phyloP scores from a whole-genome alignment of 2,888 invertebrate species.

The Mesochorus sp. region DNA sequence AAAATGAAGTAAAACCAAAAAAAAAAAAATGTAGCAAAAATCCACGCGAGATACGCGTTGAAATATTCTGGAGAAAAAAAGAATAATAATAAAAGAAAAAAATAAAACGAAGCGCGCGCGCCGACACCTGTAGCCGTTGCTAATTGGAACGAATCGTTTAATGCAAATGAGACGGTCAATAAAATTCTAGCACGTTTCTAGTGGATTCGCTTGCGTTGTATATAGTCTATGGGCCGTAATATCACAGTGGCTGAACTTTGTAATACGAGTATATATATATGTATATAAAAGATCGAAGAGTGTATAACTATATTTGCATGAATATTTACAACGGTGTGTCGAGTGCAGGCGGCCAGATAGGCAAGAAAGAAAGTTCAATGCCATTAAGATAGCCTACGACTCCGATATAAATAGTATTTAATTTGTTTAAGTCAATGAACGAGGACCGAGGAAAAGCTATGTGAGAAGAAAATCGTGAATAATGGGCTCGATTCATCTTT shows the following conservation, averaged over 20 bases:
- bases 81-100: background rate
- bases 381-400: conserved; percentile 22
- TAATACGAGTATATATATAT: background rate
- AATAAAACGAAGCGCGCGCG: conserved; percentile 12
- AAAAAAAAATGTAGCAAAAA: background rate
- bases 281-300: background rate
- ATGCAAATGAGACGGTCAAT: conserved; percentile 64
- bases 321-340: conserved; percentile 18
- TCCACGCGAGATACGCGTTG: background rate
- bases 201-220: conserved; percentile 30
- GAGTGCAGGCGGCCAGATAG: background rate
- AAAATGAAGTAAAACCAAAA: background rate
- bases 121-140: conserved; percentile 56
- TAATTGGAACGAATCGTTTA: conserved; percentile 69
- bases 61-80: conserved; percentile 19
- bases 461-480: no score
- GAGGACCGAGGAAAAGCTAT: no score
- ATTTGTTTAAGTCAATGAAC: no score
- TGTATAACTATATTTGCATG: background rate
- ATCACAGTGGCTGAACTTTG: background rate
- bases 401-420: no score
- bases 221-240: conserved; percentile 32
- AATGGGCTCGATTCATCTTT: conserved; percentile 12
- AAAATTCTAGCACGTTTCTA: conserved; percentile 54
- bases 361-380: conserved; percentile 27